Conservation (phyloP, 1,140 invertebrate genomes). For the Vanessa tameamea region DNA sequence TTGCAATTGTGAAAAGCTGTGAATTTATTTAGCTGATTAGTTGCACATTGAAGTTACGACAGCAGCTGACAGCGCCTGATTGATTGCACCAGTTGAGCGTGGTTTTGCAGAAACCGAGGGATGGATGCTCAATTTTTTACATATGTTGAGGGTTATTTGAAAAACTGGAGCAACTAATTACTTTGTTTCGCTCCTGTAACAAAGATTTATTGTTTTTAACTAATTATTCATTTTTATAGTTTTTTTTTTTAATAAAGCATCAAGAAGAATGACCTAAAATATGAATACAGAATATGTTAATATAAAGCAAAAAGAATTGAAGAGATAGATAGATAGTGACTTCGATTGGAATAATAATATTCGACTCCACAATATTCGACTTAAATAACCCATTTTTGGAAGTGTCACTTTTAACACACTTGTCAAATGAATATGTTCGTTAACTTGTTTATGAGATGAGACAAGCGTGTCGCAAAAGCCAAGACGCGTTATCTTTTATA, state of each 20-base stretch:
- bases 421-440: too few species aligned
- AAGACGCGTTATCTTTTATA: too few species aligned
- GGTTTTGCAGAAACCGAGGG: slow-evolving; percentile 17
- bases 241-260: not conserved
- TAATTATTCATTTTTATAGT: not conserved
- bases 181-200: not conserved
- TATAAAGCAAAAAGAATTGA: too few species aligned
- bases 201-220: slow-evolving; percentile 3
- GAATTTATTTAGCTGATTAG: slow-evolving; percentile 11
- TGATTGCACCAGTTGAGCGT: slow-evolving; percentile 32
- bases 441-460: too few species aligned
- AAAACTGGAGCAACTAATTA: slow-evolving; percentile 21
- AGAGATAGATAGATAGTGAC: too few species aligned
- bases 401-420: too few species aligned
- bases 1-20: slow-evolving; percentile 14
- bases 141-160: slow-evolving; percentile 12
- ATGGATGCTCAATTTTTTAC: slow-evolving; percentile 30
- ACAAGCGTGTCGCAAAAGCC: too few species aligned
- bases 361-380: too few species aligned
- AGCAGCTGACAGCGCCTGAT: slow-evolving; percentile 25
- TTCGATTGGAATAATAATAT: too few species aligned
- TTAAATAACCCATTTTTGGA: too few species aligned
- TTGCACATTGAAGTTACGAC: slow-evolving; percentile 21
- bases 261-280: not conserved
- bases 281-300: too few species aligned